Evolutionary conservation across 2,797 vertebrate genomes (phyloP).

Genomic region (Octomys mimax): DNA sequence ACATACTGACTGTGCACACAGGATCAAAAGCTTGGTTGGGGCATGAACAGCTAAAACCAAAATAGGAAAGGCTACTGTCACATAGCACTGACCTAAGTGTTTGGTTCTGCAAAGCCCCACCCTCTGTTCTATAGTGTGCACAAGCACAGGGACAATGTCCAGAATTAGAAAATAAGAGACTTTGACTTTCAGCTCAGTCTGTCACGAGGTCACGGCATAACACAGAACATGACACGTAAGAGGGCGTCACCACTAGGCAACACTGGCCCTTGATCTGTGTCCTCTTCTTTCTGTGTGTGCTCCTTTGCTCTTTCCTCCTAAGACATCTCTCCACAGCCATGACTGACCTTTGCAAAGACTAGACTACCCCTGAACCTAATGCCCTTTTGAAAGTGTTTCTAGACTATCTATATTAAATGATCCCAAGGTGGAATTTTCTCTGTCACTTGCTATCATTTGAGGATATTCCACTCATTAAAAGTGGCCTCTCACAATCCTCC

Average conservation of each 20-base stretch:
- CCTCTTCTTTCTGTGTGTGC: background rate
- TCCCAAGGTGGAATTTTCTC: constrained; percentile 38
- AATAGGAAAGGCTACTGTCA: background rate
- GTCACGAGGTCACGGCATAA: background rate
- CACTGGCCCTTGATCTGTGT: background rate
- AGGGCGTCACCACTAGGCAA: background rate
- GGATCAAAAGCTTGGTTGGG: background rate
- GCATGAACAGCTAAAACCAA: background rate
- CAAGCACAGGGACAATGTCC: background rate
- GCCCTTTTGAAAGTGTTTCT: background rate
- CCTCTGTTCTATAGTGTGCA: background rate
- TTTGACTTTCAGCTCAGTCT: background rate
- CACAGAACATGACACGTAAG: rapidly evolving
- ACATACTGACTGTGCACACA: background rate
- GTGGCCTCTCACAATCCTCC: constrained; percentile 49
- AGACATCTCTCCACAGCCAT: background rate
- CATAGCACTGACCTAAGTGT: background rate
- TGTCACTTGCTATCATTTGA: constrained; percentile 57
- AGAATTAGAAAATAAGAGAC: constrained; percentile 14
- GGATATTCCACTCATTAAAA: constrained; percentile 65
- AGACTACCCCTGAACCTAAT: background rate
- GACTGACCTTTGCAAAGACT: background rate
- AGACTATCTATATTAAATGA: constrained; percentile 48
- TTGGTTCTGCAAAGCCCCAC: background rate
- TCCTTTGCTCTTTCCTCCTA: background rate